Evolutionary conservation across 2,113 vertebrate species (phyloP).

Genomic region (Clinocottus analis): DNA sequence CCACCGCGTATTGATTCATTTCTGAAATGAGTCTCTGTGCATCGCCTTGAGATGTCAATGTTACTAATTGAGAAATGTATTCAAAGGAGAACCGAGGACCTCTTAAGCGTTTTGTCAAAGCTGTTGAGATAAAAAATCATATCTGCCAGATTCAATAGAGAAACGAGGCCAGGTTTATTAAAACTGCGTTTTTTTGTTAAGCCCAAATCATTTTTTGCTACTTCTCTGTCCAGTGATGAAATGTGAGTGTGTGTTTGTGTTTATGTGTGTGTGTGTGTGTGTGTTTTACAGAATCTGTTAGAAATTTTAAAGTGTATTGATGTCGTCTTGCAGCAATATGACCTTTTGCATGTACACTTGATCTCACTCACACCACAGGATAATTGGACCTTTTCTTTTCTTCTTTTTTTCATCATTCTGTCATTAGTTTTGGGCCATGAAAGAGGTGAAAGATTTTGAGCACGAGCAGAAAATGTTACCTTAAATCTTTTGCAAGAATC

Average conservation of each 20-base stretch:
- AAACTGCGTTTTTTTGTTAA: not conserved
- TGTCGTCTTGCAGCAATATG: not conserved
- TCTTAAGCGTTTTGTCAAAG: slow-evolving; percentile 16
- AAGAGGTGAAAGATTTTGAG: not conserved
- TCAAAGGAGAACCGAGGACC: slow-evolving; percentile 23
- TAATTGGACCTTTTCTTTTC: not conserved
- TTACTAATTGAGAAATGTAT: slow-evolving; percentile 24
- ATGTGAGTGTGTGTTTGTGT: not conserved
- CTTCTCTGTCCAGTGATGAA: not conserved
- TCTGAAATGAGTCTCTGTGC: slow-evolving; percentile 39
- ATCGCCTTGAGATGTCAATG: slow-evolving; percentile 40
- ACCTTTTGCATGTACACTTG: not conserved
- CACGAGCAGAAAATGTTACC: not conserved
- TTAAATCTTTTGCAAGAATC: not conserved
- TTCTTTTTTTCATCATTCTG: not conserved
- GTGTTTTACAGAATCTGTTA: not conserved
- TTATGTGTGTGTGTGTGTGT: not conserved
- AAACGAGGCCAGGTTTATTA: not conserved
- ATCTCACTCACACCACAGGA: not conserved
- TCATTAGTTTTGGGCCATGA: not conserved
- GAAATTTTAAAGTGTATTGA: not conserved
- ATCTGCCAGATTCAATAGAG: slow-evolving; percentile 19
- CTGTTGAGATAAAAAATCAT: not conserved
- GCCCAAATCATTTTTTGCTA: not conserved
- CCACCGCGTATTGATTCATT: slow-evolving; percentile 47